Base-by-base conservation (phyloP, 37 sponge, comb jelly and placozoan species). In the Axinella damicornis region DNA sequence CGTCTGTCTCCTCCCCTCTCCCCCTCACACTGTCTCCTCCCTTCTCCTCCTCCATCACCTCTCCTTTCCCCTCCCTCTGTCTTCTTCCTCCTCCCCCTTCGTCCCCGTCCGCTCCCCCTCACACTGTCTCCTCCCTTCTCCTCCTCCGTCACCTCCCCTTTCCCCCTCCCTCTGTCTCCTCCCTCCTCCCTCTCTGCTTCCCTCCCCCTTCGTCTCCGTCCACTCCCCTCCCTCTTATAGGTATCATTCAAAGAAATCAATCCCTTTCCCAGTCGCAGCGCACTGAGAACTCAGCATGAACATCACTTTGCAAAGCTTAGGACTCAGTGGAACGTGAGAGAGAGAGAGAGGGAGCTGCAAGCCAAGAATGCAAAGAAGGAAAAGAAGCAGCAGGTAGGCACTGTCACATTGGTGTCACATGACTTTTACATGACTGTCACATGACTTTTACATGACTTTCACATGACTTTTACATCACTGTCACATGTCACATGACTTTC, bases 241-340 rank as follows among this genome's bases (percentile, higher is more conserved):
- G 79, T 58, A 35, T 85, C 80, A 22, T 79, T 90, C 52, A 16
- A 15, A 2, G 30, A 74, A 14, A 15, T 88, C 31, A 32, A 68
- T 2, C 66, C 80, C 11, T 90, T 90, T 35, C 90, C 90, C 6
- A 73, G 20, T 14, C 34, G 68, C 17, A 79, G 59, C 5, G 9
- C 35, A 21, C 41, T 90, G 6, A 2, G 0, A 13, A 68, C 53
- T 53, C 56, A 67, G 1, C 75, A 72, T 34, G 2, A n/a, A 14
- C 22, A 30, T 17, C 74, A 79, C 65, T 20, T 74, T 20, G 34
- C 40, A 24, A 67, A 31, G 16, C 28, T 67, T 20, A 66, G 68
- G 37, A 32, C 36, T 38, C 64, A 80, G 38, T 71, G 52, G 63
- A 0, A 0, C 0, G 34, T 34, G 76, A 83, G 81, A 57, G 79